A percentile compares a stretch with the other conserved stretches of the same genome.
These are phyloP conservation scores for Xiphophorus couchianus DNA, from an alignment of 2,113 vertebrate genomes.

Conservation along the genomic window DNA sequence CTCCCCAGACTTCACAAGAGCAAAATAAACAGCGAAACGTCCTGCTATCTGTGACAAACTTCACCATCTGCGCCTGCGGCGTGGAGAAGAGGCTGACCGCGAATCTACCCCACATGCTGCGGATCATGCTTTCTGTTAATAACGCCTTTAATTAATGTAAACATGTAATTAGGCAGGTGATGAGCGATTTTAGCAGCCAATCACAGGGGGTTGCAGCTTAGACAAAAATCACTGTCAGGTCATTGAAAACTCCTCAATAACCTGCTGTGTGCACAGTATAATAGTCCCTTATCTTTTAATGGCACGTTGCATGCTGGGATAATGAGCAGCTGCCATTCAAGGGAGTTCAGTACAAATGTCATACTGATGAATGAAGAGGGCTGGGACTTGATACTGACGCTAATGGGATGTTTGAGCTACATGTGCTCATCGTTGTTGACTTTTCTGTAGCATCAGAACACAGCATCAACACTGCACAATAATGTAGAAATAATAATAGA, in stretches of 20 bases:
- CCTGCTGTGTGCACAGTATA: constrained; percentile 37
- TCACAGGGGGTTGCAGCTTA: constrained; percentile 20
- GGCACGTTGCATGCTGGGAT: constrained; percentile 53
- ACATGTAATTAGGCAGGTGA: constrained; percentile 50
- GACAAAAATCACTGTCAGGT: constrained; percentile 23
- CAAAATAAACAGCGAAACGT: constrained; percentile 27
- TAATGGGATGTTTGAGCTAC: constrained; percentile 18
- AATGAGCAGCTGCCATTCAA: constrained; percentile 55
- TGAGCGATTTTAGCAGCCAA: constrained; percentile 43
- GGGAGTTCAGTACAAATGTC: constrained; percentile 41
- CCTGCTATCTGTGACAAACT: constrained; percentile 20
- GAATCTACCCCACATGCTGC: not conserved
- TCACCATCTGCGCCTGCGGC: constrained; percentile 38
- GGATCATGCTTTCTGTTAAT: constrained; percentile 35
- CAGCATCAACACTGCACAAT: not conserved
- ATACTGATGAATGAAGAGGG: constrained; percentile 39
- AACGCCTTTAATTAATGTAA: constrained; percentile 56
- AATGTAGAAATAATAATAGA: not conserved
- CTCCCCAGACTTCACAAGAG: constrained; percentile 7
- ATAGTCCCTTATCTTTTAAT: constrained; percentile 55
- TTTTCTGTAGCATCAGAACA: not conserved
- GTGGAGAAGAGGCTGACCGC: constrained; percentile 7
- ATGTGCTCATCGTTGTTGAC: constrained; percentile 3
- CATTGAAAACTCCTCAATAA: constrained; percentile 22
- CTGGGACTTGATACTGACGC: constrained; percentile 8